Evolutionary conservation across 1,140 invertebrate species (phyloP).

Genomic region (Stratiolaelaps scimitus): DNA sequence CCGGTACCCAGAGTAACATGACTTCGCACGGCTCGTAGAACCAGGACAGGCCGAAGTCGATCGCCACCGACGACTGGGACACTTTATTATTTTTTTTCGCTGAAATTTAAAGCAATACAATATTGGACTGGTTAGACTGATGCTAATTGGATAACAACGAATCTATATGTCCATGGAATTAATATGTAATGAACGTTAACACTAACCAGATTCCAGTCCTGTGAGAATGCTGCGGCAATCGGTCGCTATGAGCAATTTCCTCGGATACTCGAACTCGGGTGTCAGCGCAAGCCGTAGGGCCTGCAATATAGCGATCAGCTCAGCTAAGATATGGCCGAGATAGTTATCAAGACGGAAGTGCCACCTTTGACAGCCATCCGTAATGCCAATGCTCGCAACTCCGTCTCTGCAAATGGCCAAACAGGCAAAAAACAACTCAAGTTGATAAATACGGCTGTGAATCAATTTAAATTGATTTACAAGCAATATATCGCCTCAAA

Average conservation of each 20-base stretch:
- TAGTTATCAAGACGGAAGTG: neutral
- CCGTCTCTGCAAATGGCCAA: too few relatives aligned
- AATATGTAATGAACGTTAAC: too few relatives aligned
- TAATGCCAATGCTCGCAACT: neutral
- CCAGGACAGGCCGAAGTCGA: neutral
- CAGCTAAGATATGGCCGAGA: neutral
- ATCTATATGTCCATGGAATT: too few relatives aligned
- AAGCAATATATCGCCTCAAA: too few relatives aligned
- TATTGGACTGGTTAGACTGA: too few relatives aligned
- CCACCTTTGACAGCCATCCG: neutral
- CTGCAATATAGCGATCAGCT: constrained; percentile 1
- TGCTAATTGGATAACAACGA: neutral
- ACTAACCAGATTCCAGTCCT: neutral
- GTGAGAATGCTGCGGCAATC: neutral
- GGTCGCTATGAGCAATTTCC: neutral
- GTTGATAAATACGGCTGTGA: too few relatives aligned
- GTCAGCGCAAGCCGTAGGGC: neutral
- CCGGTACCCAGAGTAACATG: neutral
- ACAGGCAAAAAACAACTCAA: too few relatives aligned
- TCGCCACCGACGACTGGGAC: neutral
- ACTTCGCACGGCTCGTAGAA: neutral
- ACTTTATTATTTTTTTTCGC: neutral
- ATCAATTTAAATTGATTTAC: too few relatives aligned
- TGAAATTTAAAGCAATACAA: too few relatives aligned
- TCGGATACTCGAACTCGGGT: neutral